Evolutionary conservation across 2,888 invertebrate genomes (phyloP).

Genomic region (Poecilus cupreus): DNA sequence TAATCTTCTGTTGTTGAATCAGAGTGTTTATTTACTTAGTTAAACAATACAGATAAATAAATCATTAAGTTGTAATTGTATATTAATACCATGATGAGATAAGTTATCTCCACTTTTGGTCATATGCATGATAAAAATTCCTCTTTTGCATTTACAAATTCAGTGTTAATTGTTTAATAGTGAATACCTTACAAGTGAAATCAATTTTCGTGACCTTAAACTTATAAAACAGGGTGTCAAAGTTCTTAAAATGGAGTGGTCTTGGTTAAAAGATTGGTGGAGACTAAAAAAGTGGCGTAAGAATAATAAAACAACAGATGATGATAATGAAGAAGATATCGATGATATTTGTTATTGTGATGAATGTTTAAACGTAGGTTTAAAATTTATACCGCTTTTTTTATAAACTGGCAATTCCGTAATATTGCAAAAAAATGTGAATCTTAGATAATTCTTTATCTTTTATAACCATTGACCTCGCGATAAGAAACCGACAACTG

Average conservation of each 20-base stretch:
- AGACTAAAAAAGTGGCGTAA: conserved; percentile 82
- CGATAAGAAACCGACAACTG: conserved; percentile 26
- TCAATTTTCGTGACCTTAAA: conserved; percentile 27
- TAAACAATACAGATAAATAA: conserved; percentile 51
- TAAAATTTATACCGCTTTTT: neutral
- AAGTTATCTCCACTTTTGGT: conserved; percentile 35
- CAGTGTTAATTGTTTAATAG: neutral
- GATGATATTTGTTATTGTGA: conserved; percentile 86
- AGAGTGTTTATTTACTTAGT: conserved; percentile 39
- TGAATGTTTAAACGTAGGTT: conserved; percentile 77
- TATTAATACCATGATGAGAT: conserved; percentile 26
- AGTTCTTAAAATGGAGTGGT: conserved; percentile 80
- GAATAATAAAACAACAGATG: conserved; percentile 73
- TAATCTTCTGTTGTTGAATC: neutral
- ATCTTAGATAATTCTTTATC: conserved; percentile 20
- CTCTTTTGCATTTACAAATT: conserved; percentile 7
- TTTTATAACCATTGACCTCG: conserved; percentile 3
- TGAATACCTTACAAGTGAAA: neutral
- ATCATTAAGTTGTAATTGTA: conserved; percentile 37
- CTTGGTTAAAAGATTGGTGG: conserved; percentile 89
- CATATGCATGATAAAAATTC: conserved; percentile 43
- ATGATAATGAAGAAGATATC: conserved; percentile 75
- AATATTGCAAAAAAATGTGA: neutral
- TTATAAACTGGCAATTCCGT: neutral
- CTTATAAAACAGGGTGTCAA: conserved; percentile 24